Conservation (phyloP, 2,797 vertebrate genomes). For the Parauchenoglanis punctatus region DNA sequence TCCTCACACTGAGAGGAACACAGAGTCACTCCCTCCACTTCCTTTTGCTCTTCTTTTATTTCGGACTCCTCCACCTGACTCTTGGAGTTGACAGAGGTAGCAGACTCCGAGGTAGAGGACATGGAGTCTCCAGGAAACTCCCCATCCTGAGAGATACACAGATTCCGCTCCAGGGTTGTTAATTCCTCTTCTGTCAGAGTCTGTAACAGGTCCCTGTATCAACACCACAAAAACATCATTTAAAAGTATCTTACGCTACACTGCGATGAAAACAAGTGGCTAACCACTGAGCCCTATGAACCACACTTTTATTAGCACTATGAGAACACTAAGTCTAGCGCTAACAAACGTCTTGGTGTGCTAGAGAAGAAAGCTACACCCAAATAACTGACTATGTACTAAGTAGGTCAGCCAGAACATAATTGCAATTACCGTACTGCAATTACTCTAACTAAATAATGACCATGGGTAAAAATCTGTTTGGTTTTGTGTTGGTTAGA, state of each 20-base stretch:
- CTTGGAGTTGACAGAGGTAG: slow-evolving; percentile 56
- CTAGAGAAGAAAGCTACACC: background rate
- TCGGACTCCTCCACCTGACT: slow-evolving; percentile 44
- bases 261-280: slow-evolving; percentile 14
- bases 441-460: background rate
- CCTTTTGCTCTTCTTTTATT: slow-evolving; percentile 65
- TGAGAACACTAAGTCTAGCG: background rate
- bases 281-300: slow-evolving; percentile 17
- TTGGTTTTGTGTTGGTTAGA: slow-evolving; percentile 5
- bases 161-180: slow-evolving; percentile 85
- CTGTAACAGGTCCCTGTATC: slow-evolving; percentile 89
- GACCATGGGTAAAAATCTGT: background rate
- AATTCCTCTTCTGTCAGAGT: slow-evolving; percentile 90
- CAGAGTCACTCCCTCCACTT: slow-evolving; percentile 48
- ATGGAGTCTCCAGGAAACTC: slow-evolving; percentile 67
- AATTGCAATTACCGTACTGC: background rate
- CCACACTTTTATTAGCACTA: slow-evolving; percentile 19
- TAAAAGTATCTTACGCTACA: background rate
- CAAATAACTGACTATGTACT: background rate
- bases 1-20: slow-evolving; percentile 62
- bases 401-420: background rate
- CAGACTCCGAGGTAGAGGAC: slow-evolving; percentile 52
- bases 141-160: slow-evolving; percentile 93
- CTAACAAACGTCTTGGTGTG: background rate
- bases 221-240: slow-evolving; percentile 35